Percentiles rank a stretch among this genome's conserved stretches.
Conservation (phyloP, 2,113 vertebrate species). For the Recurvirostra avosetta region DNA sequence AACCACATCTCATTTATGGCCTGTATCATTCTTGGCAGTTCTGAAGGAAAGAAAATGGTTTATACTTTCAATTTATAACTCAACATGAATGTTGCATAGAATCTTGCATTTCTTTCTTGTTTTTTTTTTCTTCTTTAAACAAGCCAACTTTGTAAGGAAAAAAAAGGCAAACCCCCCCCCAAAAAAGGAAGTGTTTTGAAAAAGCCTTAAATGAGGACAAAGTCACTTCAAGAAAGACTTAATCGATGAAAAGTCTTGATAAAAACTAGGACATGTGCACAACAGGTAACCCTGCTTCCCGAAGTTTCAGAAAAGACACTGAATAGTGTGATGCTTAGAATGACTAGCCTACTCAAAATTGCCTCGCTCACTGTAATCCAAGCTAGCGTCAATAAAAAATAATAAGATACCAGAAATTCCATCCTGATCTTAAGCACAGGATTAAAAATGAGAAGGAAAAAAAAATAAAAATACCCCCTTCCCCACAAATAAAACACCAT, state of each 20-base stretch:
- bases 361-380: conserved; percentile 14
- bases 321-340: conserved; percentile 9
- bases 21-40: conserved; percentile 78
- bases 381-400: not conserved
- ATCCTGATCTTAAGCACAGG: conserved; percentile 36
- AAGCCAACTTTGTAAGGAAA: conserved; percentile 50
- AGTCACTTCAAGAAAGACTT: conserved; percentile 29
- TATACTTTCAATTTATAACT: conserved; percentile 78
- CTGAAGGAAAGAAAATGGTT: conserved; percentile 67
- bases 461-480: not conserved
- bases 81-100: conserved; percentile 89
- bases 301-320: conserved; percentile 44
- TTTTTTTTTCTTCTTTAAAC: conserved; percentile 28
- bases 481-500: conserved; percentile 14
- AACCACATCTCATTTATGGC: conserved; percentile 74
- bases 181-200: conserved; percentile 53
- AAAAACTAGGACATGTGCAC: conserved; percentile 27
- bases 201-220: conserved; percentile 58
- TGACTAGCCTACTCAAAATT: not conserved
- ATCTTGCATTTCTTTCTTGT: conserved; percentile 70
- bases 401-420: not conserved
- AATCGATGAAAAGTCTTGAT: conserved; percentile 14
- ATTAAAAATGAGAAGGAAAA: not conserved
- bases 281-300: conserved; percentile 73
- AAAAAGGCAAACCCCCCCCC: conserved; percentile 44